Evolutionary conservation across 30 jellyfish, hydroid and myxozoan genomes (phyloP), one percentile per base, ranked within the genome.

Genomic region (Sanderia malayensis): DNA sequence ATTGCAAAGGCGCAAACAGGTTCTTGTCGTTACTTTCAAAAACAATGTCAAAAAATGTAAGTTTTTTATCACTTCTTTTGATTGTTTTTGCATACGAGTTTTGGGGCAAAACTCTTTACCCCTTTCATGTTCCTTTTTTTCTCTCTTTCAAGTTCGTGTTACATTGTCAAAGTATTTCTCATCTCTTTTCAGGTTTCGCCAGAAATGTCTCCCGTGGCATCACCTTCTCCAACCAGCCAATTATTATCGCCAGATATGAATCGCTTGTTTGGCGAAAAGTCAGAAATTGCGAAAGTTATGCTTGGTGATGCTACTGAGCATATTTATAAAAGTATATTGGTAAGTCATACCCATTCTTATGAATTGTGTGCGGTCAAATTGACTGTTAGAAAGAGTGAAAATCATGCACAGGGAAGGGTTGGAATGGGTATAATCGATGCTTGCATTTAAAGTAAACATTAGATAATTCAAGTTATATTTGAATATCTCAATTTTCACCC

Each of bases 291-390:
- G 1, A 61, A 60, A 32, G 61, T 74, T 1, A 74, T 74, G 86
- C 44, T 74, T 21, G 86, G 60, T 8, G 86, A 76, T 11, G 44
- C 70, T 61, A 76, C 58, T 6, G 86, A 74, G 21, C 86, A 74
- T 44, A 76, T 74, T 34, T 74, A 74, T 34, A 74, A 74, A 61
- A 74, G 86, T 31, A 74, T 74, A 10, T 31, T 61, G 66, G 86
- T 74, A 47, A 23, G 86, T 59, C 0, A 21, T 18, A 15, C 7
- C n/a, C 17, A n/a, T 1, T 41, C 3, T 24, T 69, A 7, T 18
- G 20, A 63, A 17, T 28, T 22, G 8, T 6, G 55, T 15, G 8
- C 55, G 8, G 55, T n/a, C n/a, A 41, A 41, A 15, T 6, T 41
- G 55, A 8, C 15, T 41, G 55, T 41, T 15, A 41, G 15, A 15